Conservation (phyloP, 2,113 vertebrate genomes). For the Elgaria multicarinata region DNA sequence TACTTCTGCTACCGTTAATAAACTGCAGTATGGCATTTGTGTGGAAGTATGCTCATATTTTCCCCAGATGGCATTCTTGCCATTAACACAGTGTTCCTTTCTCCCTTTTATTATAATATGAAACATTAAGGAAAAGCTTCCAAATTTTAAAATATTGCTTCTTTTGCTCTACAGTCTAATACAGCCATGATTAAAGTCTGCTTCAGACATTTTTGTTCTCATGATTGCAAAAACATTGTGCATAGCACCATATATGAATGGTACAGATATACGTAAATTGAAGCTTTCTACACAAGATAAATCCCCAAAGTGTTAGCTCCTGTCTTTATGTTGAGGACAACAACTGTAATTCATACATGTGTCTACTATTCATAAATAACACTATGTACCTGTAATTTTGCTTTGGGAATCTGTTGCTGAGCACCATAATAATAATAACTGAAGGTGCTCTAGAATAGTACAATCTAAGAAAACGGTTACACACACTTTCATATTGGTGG, state of each 20-base stretch:
- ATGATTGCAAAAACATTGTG: neutral
- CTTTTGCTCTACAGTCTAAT: neutral
- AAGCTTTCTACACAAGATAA: neutral
- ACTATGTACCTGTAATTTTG: neutral
- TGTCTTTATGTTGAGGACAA: neutral
- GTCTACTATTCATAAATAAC: neutral
- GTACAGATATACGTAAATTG: neutral
- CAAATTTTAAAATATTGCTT: constrained; percentile 4
- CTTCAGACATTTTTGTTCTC: neutral
- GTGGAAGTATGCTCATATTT: constrained; percentile 22
- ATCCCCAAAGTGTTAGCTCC: neutral
- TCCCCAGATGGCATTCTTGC: constrained; percentile 26
- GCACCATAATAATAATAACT: neutral
- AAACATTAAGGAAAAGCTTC: constrained; percentile 1
- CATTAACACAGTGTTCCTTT: neutral
- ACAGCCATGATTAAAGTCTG: neutral
- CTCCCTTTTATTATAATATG: neutral
- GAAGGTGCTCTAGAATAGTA: neutral
- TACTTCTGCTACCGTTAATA: constrained; percentile 4
- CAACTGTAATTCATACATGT: neutral
- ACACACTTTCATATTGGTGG: no score
- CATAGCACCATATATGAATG: neutral
- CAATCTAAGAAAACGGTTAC: neutral
- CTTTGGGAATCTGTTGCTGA: neutral
- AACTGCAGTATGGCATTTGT: constrained; percentile 13